Evolutionary conservation across 2,888 invertebrate species (phyloP).

Genomic region (Myathropa florea): DNA sequence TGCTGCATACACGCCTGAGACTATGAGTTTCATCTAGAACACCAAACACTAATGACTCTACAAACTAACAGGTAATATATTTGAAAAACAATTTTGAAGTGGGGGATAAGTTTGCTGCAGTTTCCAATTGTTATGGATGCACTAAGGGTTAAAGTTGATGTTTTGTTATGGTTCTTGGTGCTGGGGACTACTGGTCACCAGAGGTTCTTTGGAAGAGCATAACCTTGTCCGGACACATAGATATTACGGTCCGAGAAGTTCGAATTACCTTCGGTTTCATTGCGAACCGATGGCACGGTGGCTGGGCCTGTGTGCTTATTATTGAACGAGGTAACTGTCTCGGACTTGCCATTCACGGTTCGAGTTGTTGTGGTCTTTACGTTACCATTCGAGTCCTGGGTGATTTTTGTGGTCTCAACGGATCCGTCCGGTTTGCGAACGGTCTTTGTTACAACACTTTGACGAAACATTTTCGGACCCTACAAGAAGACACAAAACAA

Average conservation of each 20-base stretch:
- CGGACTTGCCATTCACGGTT: constrained; percentile 77
- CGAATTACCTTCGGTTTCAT: constrained; percentile 29
- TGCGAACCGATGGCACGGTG: not conserved
- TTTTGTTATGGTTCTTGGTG: constrained; percentile 65
- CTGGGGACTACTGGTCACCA: constrained; percentile 80
- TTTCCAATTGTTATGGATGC: constrained; percentile 74
- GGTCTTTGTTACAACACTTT: constrained; percentile 82
- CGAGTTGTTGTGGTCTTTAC: constrained; percentile 83
- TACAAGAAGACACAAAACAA: not conserved
- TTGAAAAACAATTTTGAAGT: constrained; percentile 77
- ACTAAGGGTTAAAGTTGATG: constrained; percentile 73
- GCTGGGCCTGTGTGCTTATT: constrained; percentile 7
- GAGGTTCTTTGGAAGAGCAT: constrained; percentile 80
- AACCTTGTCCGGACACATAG: constrained; percentile 80
- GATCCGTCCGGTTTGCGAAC: constrained; percentile 83
- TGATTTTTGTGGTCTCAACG: constrained; percentile 82
- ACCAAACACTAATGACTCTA: constrained; percentile 79
- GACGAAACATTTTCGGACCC: constrained; percentile 81
- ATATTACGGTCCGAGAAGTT: constrained; percentile 77
- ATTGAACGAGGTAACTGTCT: constrained; percentile 75
- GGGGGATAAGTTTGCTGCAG: constrained; percentile 57
- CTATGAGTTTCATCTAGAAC: constrained; percentile 77
- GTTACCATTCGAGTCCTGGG: constrained; percentile 83
- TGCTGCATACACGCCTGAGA: constrained; percentile 55
- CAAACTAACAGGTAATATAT: constrained; percentile 78